phyloP scores from a whole-genome alignment of 2,113 vertebrate genomes.

The Beaufortia kweichowensis region DNA sequence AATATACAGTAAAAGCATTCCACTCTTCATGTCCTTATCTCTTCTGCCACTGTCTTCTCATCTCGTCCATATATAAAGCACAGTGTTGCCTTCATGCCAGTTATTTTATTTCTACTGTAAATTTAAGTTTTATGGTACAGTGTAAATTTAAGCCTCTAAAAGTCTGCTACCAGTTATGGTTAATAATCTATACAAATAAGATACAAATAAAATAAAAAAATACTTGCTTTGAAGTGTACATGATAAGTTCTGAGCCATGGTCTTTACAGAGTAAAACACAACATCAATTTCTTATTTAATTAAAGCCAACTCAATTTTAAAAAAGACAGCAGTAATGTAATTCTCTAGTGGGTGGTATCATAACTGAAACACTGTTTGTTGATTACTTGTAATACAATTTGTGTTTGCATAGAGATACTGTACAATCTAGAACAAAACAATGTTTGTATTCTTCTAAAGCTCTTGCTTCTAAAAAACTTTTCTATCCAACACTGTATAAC shows the following conservation, averaged over 20 bases:
- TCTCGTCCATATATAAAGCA: conserved; percentile 46
- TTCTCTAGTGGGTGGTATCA: conserved; percentile 31
- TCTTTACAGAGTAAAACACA: too few relatives aligned
- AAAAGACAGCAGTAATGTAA: too few relatives aligned
- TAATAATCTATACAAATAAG: too few relatives aligned
- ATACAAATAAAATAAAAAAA: too few relatives aligned
- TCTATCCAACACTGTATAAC: neutral
- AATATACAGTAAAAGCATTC: neutral
- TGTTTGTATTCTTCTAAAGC: too few relatives aligned
- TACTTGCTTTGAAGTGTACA: conserved; percentile 41
- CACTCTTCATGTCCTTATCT: neutral
- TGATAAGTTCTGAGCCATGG: conserved; percentile 44
- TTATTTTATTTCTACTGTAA: conserved; percentile 65
- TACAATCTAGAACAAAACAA: neutral
- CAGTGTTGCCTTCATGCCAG: conserved; percentile 69
- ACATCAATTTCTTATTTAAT: too few relatives aligned
- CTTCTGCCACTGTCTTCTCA: conserved; percentile 37
- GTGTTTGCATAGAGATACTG: neutral
- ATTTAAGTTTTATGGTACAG: conserved; percentile 69
- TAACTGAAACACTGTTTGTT: neutral
- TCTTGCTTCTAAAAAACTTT: neutral
- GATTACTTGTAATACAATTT: neutral
- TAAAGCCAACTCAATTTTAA: too few relatives aligned
- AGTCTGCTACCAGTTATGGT: neutral
- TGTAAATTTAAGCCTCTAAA: too few relatives aligned